Evolutionary conservation across 2,113 vertebrate genomes (phyloP), one percentile per base, ranked within the genome.

Genomic region (Paratilapia polleni): DNA sequence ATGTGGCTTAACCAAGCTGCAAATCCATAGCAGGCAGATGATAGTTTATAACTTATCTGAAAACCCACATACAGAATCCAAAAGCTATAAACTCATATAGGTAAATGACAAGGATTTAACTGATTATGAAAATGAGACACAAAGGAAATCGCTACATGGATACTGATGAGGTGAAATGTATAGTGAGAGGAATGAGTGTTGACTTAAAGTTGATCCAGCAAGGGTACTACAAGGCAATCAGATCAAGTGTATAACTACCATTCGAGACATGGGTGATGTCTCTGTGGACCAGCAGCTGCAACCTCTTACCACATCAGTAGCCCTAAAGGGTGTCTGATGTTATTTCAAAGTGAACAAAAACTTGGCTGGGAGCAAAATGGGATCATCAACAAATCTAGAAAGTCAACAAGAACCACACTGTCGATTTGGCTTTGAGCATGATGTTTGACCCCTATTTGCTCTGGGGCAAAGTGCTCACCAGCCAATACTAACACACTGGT

Each of bases 401-500:
- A 47, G 41, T 28, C 26, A 80, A 57, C 14, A 26, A 66, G 59
- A 64, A 31, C 56, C 34, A 54, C 68, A 15, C 60, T 61, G 36
- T 60, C 0, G 2, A 62, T 77, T 87, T 66, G 78, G 31, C 61
- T 85, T 57, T 24, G 38, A 59, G 75, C n/a, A 26, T 54, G 24
- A 74, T 15, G 31, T 54, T 57, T 85, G 83, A 88, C 81, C 87
- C 41, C 41, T 20, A 38, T 75, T 60, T 77, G 54, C 79, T 78
- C 79, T 8, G 78, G 41, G 57, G 28, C 78, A 77, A 81, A 38
- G 61, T 19, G 60, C 80, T 77, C 80, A 60, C 74, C 38, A 38
- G 61, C 78, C 79, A 68, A 54, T 60, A 77, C 19, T 76, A 43
- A 54, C 26, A 62, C 57, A 83, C 19, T 15, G 34, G 31, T n/a